Conservation (phyloP, 2,113 vertebrate genomes). For the Maylandia zebra region DNA sequence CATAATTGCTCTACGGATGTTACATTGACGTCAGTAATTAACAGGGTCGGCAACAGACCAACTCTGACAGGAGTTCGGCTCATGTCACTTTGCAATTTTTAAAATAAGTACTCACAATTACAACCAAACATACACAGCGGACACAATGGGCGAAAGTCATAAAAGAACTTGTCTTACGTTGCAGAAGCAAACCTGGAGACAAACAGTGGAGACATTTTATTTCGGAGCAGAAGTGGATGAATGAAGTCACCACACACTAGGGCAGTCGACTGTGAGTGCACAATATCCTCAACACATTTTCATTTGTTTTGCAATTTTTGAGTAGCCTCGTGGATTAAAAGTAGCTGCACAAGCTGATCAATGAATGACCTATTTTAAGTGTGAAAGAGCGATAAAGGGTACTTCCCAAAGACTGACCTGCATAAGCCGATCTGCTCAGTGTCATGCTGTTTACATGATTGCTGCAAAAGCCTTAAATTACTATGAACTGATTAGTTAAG, state of each 20-base stretch:
- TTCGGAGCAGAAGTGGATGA: background rate
- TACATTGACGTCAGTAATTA: background rate
- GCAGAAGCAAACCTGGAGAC: background rate
- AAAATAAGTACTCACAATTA: background rate
- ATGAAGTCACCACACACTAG: background rate
- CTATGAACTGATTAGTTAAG: background rate
- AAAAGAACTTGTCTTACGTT: background rate
- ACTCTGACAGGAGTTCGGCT: background rate
- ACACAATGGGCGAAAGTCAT: accelerated
- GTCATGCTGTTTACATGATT: background rate
- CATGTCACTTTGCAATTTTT: background rate
- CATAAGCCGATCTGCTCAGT: background rate
- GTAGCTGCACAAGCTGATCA: background rate
- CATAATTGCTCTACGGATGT: background rate
- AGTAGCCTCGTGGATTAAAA: background rate
- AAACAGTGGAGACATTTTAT: background rate
- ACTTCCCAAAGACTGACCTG: background rate
- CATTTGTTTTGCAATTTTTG: background rate
- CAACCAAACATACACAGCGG: background rate
- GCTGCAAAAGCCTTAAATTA: background rate
- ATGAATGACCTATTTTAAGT: background rate
- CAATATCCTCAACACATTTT: background rate
- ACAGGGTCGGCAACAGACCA: accelerated
- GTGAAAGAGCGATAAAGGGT: accelerated
- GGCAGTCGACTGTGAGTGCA: background rate